Base-by-base conservation (phyloP, 2,888 invertebrate species). In the Colletes collaris region DNA sequence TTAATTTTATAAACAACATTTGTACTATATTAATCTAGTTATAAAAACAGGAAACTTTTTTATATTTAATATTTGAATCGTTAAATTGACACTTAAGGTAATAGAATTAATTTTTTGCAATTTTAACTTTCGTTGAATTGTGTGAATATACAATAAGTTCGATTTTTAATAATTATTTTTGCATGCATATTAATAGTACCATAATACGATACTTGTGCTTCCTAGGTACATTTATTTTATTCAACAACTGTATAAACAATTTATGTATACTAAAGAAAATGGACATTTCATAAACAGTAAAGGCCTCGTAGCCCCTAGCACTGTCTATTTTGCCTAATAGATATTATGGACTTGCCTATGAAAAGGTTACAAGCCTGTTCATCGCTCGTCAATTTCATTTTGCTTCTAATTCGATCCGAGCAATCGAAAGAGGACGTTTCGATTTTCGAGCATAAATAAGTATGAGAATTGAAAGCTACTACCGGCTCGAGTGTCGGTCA, bases 401-500 rank as follows among this genome's bases (percentile, higher is more conserved):
- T n/a, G 53, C 37, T 78, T 56, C 46, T 53, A 69, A 78, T 80
- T 78, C 78, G 62, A 80, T 80, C 19, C 62, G 65, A 72, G 44
- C 62, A 73, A 80, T 78, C 68, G 58, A 67, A 63, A 13, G 52
- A 76, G 50, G 68, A 81, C 68, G 68, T 70, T 76, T 76, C 78
- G 73, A 67, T 75, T 86, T 75, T 80, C 78, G 72, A 68, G 66
- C 60, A 66, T 58, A 75, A 86, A 72, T 76, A 85, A 71, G 58
- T 72, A 79, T 63, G 70, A 76, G 67, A 84, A 75, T 81, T 70
- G 84, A 75, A 79, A 72, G 73, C 56, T 81, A 85, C 74, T 79
- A 64, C 69, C 73, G 79, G 65, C 60, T 56, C 59, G 69, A 60
- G 58, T 79, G 69, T 77, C 72, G 73, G 84, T 86, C 86, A 85